Evolutionary conservation across 2,797 vertebrate species (phyloP).

Genomic region (Poliocrania exsul): DNA sequence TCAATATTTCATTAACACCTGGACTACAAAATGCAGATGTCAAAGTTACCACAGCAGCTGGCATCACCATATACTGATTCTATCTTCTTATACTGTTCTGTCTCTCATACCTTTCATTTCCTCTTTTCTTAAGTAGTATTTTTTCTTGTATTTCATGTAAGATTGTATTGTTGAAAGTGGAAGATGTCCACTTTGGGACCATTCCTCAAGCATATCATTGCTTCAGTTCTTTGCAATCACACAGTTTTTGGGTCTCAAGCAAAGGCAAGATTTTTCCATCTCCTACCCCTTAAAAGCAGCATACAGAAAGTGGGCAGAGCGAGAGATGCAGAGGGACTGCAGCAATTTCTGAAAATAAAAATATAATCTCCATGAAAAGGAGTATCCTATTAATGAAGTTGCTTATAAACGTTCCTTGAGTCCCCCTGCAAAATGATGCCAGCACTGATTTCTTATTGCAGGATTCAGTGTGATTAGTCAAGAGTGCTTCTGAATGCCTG

Average conservation of each 20-base stretch:
- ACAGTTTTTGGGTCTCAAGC: background rate
- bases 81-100: background rate
- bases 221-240: background rate
- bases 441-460: background rate
- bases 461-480: background rate
- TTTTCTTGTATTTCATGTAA: background rate
- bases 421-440: background rate
- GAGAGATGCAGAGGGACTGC: background rate
- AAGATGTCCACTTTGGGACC: background rate
- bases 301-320: background rate
- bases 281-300: background rate
- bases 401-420: background rate
- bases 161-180: background rate
- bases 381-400: background rate
- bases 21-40: background rate
- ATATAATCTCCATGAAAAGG: fast-evolving
- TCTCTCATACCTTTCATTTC: background rate
- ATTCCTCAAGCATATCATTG: background rate
- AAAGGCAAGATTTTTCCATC: background rate
- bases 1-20: background rate
- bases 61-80: background rate
- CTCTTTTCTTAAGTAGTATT: background rate
- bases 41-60: background rate
- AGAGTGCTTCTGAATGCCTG: background rate
- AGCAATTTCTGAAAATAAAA: background rate